These are phyloP conservation scores for Thunnus thynnus DNA, from an alignment of 2,113 vertebrate species.

Conservation along the genomic window DNA sequence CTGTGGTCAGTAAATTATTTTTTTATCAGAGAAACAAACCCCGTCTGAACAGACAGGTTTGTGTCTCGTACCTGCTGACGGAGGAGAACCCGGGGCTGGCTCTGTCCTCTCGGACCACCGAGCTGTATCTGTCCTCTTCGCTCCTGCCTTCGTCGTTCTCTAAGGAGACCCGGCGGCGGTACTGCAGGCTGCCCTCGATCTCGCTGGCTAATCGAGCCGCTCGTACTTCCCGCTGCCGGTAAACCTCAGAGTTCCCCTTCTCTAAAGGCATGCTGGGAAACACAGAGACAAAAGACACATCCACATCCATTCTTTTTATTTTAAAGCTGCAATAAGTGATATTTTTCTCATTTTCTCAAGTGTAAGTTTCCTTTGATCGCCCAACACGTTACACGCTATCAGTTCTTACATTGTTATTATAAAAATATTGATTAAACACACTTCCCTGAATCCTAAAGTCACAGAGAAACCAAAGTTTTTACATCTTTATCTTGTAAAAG, in stretches of 20 bases:
- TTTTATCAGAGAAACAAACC: too few species aligned
- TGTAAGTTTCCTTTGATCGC: too few species aligned
- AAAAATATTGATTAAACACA: too few species aligned
- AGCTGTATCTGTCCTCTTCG: slow-evolving; percentile 90
- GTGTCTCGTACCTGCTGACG: slow-evolving; percentile 53
- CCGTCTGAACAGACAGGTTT: too few species aligned
- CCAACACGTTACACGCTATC: too few species aligned
- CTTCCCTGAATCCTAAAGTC: too few species aligned
- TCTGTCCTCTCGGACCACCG: slow-evolving; percentile 82
- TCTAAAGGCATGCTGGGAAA: slow-evolving; percentile 87
- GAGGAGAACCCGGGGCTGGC: slow-evolving; percentile 81
- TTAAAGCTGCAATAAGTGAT: too few species aligned
- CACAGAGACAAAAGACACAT: not conserved
- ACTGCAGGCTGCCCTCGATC: slow-evolving; percentile 89
- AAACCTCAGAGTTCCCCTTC: slow-evolving; percentile 87
- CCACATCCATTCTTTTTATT: too few species aligned
- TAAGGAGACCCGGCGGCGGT: slow-evolving; percentile 86
- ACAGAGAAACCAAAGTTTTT: too few species aligned
- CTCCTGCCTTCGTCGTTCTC: slow-evolving; percentile 90
- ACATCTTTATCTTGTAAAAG: too few species aligned
- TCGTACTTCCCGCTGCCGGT: slow-evolving; percentile 87
- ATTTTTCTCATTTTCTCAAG: too few species aligned
- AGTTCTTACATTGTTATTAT: too few species aligned
- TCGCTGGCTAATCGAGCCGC: slow-evolving; percentile 88
- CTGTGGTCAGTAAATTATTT: not conserved